Base-by-base conservation (phyloP, 1,140 invertebrate species). In the Cotesia typhae region DNA sequence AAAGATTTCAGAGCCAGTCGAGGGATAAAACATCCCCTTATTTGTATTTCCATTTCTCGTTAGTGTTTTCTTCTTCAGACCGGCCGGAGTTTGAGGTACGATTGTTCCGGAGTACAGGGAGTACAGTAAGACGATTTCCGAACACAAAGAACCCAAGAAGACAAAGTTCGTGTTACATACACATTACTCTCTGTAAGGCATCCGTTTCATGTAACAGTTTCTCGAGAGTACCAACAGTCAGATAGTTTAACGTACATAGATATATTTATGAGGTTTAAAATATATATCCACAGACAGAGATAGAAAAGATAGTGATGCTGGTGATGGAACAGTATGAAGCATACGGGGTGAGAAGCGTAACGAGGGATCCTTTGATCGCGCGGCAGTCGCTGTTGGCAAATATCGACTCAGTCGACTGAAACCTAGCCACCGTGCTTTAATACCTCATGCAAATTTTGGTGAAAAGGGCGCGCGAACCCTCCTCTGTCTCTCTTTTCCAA, bases 371-470 rank as follows among this genome's bases (percentile, higher is more conserved):
- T 87, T 87, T 87, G 85, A 87, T 87, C 85, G 84, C 79, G 67
- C 82, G 83, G 80, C 81, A 82, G 80, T 82, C 79, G 77, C 78
- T 84, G 83, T 87, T 81, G 81, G 81, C 84, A 86, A 86, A 86
- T 85, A 87, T 81, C 78, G 81, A 81, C 83, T 81, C 77, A 75
- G 78, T 81, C 37, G 36, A 78, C 72, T 80, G 79, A 82, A 73
- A 82, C 81, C 72, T 74, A 68, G 81, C 81, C 82, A 85, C 83
- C 83, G 83, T 80, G 82, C 84, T 87, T 86, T 87, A 87, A 87
- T 87, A 86, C 85, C 83, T 85, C 84, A 87, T 86, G 85, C 84
- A 87, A 87, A 87, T 87, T 86, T 82, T 67, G 80, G 80, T 80
- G 80, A 83, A 84, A 84, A 86, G 81, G 79, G 76, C 79, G 76